Conservation (phyloP, 1,140 invertebrate species). For the Zaprionus africanus region DNA sequence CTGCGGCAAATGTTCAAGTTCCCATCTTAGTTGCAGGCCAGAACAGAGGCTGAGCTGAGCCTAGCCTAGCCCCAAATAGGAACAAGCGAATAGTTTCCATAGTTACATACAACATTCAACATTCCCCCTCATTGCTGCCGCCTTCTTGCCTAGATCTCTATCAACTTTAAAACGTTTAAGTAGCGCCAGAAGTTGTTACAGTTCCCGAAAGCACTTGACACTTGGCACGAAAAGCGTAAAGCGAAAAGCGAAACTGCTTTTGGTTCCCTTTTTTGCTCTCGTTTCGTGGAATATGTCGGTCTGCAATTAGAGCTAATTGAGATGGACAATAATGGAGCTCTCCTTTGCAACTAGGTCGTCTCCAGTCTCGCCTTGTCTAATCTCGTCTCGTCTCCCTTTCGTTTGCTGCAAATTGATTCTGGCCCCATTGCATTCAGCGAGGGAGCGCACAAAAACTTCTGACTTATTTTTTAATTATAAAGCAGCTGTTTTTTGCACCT, state of each 20-base stretch:
- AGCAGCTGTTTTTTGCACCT: not conserved
- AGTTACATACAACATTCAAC: not conserved
- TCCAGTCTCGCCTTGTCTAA: not conserved
- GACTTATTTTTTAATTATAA: not conserved
- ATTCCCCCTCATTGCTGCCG: not conserved
- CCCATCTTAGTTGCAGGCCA: conserved; percentile 2
- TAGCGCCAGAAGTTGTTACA: conserved; percentile 5
- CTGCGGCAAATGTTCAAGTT: conserved; percentile 57
- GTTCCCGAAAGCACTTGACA: conserved; percentile 6
- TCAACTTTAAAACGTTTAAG: conserved; percentile 3
- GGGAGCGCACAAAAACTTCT: not conserved
- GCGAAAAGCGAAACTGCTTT: conserved; percentile 1
- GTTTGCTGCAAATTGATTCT: not conserved
- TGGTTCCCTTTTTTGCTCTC: not conserved
- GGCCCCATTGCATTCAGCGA: not conserved
- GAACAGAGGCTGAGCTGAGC: not conserved
- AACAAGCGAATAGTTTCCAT: conserved; percentile 9
- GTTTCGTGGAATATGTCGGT: not conserved
- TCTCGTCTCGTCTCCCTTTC: not conserved
- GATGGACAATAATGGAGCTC: not conserved
- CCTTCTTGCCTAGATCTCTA: not conserved
- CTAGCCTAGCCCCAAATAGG: not conserved
- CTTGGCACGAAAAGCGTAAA: conserved; percentile 1
- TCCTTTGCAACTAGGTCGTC: not conserved
- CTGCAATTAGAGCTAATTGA: conserved; percentile 1